A percentile compares a stretch with the other conserved stretches of the same genome.
Evolutionary conservation across 2,113 vertebrate genomes (phyloP).

Genomic region (Cranoglanis bouderius): DNA sequence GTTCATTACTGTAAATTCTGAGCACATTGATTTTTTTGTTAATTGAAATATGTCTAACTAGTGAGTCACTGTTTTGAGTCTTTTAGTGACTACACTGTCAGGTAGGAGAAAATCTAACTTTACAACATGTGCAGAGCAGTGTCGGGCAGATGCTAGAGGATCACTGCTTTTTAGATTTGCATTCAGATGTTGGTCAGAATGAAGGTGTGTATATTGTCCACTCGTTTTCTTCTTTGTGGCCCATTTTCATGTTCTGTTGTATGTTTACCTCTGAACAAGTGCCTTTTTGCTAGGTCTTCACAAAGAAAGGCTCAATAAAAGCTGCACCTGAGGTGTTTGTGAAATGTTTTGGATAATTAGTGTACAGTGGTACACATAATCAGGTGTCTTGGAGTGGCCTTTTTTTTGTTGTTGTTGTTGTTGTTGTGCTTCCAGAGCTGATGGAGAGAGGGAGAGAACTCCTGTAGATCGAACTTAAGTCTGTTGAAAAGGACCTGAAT

Average conservation of each 20-base stretch:
- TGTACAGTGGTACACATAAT: neutral
- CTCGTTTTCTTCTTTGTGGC: slow-evolving; percentile 11
- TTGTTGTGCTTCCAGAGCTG: neutral
- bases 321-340: slow-evolving; percentile 18
- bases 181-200: neutral
- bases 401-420: too few species aligned
- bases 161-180: neutral
- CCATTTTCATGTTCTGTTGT: slow-evolving; percentile 22
- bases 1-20: neutral
- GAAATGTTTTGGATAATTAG: slow-evolving; percentile 3
- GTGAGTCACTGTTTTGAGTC: neutral
- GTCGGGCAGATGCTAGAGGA: neutral
- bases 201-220: neutral
- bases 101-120: neutral
- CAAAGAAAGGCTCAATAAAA: slow-evolving; percentile 47
- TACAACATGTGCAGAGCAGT: neutral
- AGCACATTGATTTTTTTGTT: neutral
- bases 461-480: neutral
- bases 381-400: neutral
- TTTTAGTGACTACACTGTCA: neutral
- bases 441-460: neutral
- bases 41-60: slow-evolving; percentile 1
- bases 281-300: slow-evolving; percentile 38
- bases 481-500: neutral
- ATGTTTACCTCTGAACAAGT: slow-evolving; percentile 35